These are phyloP conservation scores for Zapornia atra DNA, from an alignment of 2,113 vertebrate species.

Conservation along the genomic window DNA sequence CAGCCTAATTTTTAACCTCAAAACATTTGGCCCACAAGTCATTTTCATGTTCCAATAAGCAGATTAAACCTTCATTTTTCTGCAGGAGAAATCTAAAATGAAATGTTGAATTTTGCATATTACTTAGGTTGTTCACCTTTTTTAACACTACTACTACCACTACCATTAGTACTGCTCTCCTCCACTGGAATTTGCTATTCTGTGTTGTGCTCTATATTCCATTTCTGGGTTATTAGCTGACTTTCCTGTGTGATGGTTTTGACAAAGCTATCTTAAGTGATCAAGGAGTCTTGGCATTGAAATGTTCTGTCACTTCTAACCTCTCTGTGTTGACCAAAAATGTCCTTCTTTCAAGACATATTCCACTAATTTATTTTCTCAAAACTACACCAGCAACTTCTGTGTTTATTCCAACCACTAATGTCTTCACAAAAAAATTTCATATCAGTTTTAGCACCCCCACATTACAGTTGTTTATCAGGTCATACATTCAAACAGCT, in stretches of 20 bases:
- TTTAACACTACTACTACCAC: neutral
- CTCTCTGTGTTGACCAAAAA: neutral
- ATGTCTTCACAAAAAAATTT: neutral
- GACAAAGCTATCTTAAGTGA: neutral
- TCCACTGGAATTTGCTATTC: neutral
- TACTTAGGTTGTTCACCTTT: rapidly evolving
- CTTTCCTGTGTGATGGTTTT: neutral
- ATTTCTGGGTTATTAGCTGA: neutral
- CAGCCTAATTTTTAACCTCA: neutral
- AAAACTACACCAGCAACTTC: neutral
- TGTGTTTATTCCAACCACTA: neutral
- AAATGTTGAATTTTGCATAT: neutral
- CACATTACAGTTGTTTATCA: neutral
- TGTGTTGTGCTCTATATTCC: neutral
- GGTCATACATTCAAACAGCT: constrained; percentile 23
- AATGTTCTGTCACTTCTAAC: neutral
- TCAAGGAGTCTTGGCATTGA: neutral
- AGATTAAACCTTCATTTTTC: neutral
- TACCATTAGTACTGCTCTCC: neutral
- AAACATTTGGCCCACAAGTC: neutral
- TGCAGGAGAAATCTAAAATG: neutral
- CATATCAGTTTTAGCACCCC: neutral
- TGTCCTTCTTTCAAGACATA: neutral
- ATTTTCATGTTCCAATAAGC: neutral
- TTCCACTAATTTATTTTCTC: neutral